Evolutionary conservation across 2,888 invertebrate species (phyloP).

Genomic region (Mimas tiliae): DNA sequence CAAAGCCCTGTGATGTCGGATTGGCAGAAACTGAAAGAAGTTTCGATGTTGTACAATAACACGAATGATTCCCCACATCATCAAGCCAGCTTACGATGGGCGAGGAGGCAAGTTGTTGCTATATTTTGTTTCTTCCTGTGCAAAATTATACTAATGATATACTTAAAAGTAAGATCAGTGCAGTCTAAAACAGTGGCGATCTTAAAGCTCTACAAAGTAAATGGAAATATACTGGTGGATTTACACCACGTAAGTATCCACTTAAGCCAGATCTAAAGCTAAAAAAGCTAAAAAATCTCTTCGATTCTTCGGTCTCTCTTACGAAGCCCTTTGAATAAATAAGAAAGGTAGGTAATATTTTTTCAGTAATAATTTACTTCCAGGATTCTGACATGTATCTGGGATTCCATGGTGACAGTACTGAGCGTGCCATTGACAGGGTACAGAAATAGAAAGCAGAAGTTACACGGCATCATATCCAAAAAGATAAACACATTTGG

Average conservation of each 20-base stretch:
- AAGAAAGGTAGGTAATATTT: background rate
- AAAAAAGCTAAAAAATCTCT: background rate
- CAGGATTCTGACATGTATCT: conserved; percentile 94
- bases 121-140: background rate
- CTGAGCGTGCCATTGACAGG: conserved; percentile 91
- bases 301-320: background rate
- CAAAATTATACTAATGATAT: background rate
- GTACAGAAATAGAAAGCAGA: conserved; percentile 68
- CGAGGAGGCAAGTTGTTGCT: conserved; percentile 80
- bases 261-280: too few species aligned
- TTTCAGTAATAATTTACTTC: conserved; percentile 34
- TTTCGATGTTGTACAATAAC: conserved; percentile 86
- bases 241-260: too few species aligned
- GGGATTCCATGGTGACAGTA: conserved; percentile 96
- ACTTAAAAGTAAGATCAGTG: background rate
- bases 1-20: conserved; percentile 94
- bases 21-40: conserved; percentile 93
- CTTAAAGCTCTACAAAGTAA: too few species aligned
- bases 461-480: conserved; percentile 82
- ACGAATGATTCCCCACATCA: conserved; percentile 88
- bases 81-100: conserved; percentile 91
- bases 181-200: too few species aligned
- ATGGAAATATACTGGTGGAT: too few species aligned
- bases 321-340: background rate
- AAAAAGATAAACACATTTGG: conserved; percentile 81